These are phyloP conservation scores for Lithophane socia DNA, from an alignment of 2,888 invertebrate genomes.

Conservation along the genomic window DNA sequence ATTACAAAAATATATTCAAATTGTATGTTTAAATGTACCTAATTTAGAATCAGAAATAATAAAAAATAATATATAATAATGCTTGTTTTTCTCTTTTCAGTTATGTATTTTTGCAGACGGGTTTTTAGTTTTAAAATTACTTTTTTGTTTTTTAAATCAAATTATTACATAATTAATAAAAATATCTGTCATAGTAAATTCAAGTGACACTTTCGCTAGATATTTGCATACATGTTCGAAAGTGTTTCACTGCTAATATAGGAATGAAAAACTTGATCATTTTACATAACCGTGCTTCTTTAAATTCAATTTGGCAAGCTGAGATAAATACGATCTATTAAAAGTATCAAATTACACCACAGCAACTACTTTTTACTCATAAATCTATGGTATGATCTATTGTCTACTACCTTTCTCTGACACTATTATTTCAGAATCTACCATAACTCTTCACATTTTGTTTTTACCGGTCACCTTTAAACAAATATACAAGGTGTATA, in stretches of 20 bases:
- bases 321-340: not conserved
- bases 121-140: too few species aligned
- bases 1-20: too few species aligned
- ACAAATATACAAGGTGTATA: not conserved
- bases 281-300: constrained; percentile 16
- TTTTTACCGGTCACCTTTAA: not conserved
- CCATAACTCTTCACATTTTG: not conserved
- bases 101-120: too few species aligned
- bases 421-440: not conserved
- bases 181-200: not conserved
- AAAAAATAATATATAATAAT: too few species aligned
- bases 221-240: constrained; percentile 53
- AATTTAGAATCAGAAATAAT: too few species aligned
- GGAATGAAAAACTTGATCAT: not conserved
- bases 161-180: not conserved
- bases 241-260: constrained; percentile 19
- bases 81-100: too few species aligned
- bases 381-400: not conserved
- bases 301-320: not conserved
- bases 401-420: not conserved
- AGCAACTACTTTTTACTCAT: not conserved
- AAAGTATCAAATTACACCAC: not conserved
- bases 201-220: constrained; percentile 37
- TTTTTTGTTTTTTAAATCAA: not conserved
- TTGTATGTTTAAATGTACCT: too few species aligned